Evolutionary conservation across 2,113 vertebrate genomes (phyloP).

Genomic region (Ophiodon elongatus): DNA sequence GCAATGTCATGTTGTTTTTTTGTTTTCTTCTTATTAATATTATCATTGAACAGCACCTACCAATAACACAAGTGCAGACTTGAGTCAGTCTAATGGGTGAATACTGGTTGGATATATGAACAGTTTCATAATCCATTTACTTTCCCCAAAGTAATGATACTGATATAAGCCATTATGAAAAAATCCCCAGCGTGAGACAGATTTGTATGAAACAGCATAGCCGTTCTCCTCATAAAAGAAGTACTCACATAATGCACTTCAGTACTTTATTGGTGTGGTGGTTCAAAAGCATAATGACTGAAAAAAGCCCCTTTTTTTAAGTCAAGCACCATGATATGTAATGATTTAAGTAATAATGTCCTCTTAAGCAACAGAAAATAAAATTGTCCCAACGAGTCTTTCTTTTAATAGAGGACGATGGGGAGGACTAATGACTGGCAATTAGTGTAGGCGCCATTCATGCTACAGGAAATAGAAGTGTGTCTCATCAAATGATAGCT

Average conservation of each 20-base stretch:
- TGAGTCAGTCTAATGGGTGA: constrained; percentile 13
- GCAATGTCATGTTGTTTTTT: not conserved
- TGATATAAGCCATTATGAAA: constrained; percentile 42
- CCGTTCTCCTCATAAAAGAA: constrained; percentile 30
- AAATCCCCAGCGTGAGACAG: constrained; percentile 32
- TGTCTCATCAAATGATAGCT: not conserved
- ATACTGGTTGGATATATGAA: constrained; percentile 4
- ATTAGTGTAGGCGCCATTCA: not conserved
- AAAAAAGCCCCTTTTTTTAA: constrained; percentile 49
- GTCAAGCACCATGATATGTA: constrained; percentile 49
- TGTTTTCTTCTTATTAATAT: not conserved
- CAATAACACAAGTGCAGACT: constrained; percentile 3
- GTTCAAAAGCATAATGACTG: constrained; percentile 54
- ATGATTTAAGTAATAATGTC: constrained; percentile 53
- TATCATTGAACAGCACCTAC: not conserved
- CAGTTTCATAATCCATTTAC: constrained; percentile 16
- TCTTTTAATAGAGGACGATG: constrained; percentile 29
- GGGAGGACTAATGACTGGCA: not conserved
- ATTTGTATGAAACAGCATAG: constrained; percentile 38
- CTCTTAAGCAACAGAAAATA: constrained; percentile 41
- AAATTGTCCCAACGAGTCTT: constrained; percentile 44
- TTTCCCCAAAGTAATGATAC: constrained; percentile 23
- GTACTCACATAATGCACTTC: constrained; percentile 4
- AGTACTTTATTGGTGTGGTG: constrained; percentile 42
- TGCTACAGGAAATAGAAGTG: not conserved